Percentiles rank a stretch among this genome's conserved stretches.
Conservation (phyloP, 2,113 vertebrate genomes). For the Cyprinodon brontotheroides region DNA sequence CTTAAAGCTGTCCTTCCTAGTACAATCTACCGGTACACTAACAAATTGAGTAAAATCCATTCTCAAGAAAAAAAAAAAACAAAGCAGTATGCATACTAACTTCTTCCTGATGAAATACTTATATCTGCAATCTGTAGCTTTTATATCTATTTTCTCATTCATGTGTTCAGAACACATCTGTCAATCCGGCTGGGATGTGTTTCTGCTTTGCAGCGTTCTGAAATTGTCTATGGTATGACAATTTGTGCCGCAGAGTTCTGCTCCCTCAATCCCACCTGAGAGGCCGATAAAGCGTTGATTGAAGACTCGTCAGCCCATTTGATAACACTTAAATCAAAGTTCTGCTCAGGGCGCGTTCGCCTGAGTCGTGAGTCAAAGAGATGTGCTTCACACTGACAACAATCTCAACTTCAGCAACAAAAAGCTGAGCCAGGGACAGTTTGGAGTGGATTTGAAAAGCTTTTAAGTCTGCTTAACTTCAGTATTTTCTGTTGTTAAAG, state of each 20-base stretch:
- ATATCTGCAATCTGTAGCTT: conserved; percentile 5
- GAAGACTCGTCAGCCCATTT: conserved; percentile 59
- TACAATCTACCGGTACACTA: conserved; percentile 6
- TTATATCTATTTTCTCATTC: conserved; percentile 1
- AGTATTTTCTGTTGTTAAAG: conserved; percentile 47
- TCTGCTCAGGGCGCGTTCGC: conserved; percentile 48
- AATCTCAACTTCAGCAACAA: conserved; percentile 36
- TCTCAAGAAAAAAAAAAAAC: not conserved
- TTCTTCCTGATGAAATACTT: not conserved
- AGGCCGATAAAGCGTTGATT: conserved; percentile 54
- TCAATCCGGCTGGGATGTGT: conserved; percentile 8
- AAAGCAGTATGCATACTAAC: not conserved
- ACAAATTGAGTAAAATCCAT: not conserved
- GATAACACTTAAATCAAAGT: conserved; percentile 67
- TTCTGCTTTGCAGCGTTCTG: conserved; percentile 25
- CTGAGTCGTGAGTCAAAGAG: conserved; percentile 36
- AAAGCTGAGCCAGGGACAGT: conserved; percentile 37
- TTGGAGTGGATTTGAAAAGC: conserved; percentile 43
- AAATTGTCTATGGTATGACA: conserved; percentile 41
- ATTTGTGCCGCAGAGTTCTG: conserved; percentile 36
- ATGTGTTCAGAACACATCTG: conserved; percentile 18
- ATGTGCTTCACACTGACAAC: conserved; percentile 42
- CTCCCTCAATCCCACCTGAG: conserved; percentile 53
- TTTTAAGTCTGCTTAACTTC: conserved; percentile 51
- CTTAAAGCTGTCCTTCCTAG: conserved; percentile 3